phyloP scores from a whole-genome alignment of 2,113 vertebrate genomes.

The Pedetes capensis region DNA sequence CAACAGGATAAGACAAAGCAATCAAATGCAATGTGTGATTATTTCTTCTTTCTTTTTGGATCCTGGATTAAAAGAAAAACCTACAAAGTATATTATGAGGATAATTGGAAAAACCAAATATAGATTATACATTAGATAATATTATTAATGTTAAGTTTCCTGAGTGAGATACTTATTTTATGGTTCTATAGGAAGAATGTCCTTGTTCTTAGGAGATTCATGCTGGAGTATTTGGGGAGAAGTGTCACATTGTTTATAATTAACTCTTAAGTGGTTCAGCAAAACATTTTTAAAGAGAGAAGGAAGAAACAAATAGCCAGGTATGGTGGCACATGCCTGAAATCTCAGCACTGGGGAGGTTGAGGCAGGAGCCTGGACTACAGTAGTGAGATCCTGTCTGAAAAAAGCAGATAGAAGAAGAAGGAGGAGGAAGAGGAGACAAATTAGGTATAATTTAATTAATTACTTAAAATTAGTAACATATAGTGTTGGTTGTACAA shows the following conservation, averaged over 20 bases:
- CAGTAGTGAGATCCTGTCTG: too few species aligned
- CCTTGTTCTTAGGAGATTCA: conserved; percentile 21
- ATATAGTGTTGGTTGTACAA: background rate
- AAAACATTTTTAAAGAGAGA: background rate
- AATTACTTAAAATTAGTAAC: background rate
- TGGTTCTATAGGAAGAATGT: background rate
- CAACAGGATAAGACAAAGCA: background rate
- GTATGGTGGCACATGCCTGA: too few species aligned
- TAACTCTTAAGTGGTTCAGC: conserved; percentile 38
- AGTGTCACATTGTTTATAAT: conserved; percentile 35
- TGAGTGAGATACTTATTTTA: conserved; percentile 2
- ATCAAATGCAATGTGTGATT: background rate
- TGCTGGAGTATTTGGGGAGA: background rate
- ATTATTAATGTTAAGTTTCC: background rate
- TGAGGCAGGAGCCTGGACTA: too few species aligned
- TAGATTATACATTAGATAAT: too few species aligned
- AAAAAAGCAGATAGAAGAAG: too few species aligned
- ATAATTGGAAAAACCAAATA: background rate
- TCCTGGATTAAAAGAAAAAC: background rate
- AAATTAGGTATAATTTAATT: background rate
- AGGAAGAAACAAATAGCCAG: too few species aligned
- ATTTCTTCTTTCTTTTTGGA: background rate
- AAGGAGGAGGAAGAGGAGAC: background rate
- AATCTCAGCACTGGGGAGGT: too few species aligned
- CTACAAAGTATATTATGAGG: background rate